phyloP scores from a whole-genome alignment of 2,888 invertebrate species.

The Lithodes maja region DNA sequence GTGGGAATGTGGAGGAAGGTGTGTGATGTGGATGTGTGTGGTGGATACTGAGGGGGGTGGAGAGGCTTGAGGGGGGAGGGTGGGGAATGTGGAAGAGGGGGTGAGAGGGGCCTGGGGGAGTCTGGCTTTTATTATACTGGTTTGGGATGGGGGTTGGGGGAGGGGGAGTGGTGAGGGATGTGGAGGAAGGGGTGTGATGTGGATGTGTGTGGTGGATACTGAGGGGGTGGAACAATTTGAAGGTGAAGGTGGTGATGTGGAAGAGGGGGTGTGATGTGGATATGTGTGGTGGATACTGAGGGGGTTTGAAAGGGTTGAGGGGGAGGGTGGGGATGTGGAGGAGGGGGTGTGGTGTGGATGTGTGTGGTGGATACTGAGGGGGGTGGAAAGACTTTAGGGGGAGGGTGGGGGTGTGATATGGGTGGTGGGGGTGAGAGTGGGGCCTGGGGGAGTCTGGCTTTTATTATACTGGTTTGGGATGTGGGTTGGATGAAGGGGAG shows the following conservation, averaged over 20 bases:
- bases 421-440: too few relatives aligned
- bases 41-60: neutral
- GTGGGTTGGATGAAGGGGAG: too few relatives aligned
- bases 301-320: neutral
- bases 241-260: neutral
- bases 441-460: too few relatives aligned
- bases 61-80: neutral
- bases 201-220: neutral
- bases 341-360: neutral
- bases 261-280: neutral
- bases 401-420: too few relatives aligned
- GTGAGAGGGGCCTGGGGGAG: neutral
- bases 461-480: too few relatives aligned
- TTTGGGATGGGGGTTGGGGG: neutral
- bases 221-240: neutral
- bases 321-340: neutral
- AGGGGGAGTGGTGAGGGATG: neutral
- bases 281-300: neutral
- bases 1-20: neutral
- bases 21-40: constrained; percentile 5
- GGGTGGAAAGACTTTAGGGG: too few relatives aligned
- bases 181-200: neutral
- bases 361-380: neutral
- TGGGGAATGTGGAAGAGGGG: neutral
- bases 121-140: neutral